phyloP scores from a whole-genome alignment of 2,888 invertebrate species.

The Branchipolynoe longqiensis region DNA sequence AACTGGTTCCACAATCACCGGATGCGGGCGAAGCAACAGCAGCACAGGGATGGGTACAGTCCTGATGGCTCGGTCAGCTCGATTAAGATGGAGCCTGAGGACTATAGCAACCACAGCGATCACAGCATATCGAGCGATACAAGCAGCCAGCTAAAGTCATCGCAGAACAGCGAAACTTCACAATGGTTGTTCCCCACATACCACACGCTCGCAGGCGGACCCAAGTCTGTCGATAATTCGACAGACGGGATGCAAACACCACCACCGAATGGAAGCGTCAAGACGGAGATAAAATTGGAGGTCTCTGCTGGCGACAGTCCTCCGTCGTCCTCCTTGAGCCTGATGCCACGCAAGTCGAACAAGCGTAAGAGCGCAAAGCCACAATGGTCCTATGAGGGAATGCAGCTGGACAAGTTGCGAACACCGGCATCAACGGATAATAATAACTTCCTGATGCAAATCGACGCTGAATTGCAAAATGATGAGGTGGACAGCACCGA shows the following conservation, averaged over 20 bases:
- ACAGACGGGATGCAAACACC: not conserved
- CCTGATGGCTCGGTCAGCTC: constrained; percentile 9
- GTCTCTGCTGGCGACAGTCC: not conserved
- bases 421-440: not conserved
- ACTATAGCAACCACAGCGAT: constrained; percentile 63
- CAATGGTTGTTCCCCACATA: constrained; percentile 81
- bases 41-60: constrained; percentile 69
- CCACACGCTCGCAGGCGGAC: constrained; percentile 71
- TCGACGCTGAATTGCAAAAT: constrained; percentile 31
- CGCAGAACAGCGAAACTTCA: constrained; percentile 62
- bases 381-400: constrained; percentile 97
- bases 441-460: constrained; percentile 44
- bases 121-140: constrained; percentile 50
- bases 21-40: constrained; percentile 91
- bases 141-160: not conserved
- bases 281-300: constrained; percentile 46
- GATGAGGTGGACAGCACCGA: constrained; percentile 29
- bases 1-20: constrained; percentile 99
- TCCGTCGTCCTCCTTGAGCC: not conserved
- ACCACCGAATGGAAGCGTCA: constrained; percentile 7
- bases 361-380: constrained; percentile 95
- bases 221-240: not conserved
- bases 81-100: constrained; percentile 60
- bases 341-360: constrained; percentile 66
- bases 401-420: constrained; percentile 76